Evolutionary conservation across 2,888 invertebrate genomes (phyloP), one percentile per base, ranked within the genome.

Genomic region (Orthonychiurus folsomi): DNA sequence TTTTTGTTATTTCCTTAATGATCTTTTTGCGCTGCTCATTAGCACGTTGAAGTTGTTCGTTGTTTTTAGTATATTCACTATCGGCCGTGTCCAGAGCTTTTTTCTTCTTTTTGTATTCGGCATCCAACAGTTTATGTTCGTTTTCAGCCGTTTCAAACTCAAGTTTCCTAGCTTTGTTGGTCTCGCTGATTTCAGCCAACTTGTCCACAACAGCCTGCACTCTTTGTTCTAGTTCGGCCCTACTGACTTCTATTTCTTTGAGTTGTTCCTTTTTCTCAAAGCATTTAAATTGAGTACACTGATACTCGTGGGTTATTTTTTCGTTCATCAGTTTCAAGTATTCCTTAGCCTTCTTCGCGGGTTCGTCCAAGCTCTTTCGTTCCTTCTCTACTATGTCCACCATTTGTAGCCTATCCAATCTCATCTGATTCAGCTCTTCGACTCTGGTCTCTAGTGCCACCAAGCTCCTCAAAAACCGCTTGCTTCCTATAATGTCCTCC

Each of bases 401-500:
- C 65, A 93, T 82, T 76, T 92, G 91, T 60, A 92, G 78, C 79
- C 90, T 92, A 75, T 90, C 90, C 20, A 85, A 83, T 21, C 89
- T 81, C 73, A 84, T 81, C 63, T 88, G 88, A 2, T 85, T 84
- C 59, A 89, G 78, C 37, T 83, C 80, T 72, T 91, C 90, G 0
- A 93, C 85, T 72, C 85, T 84, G 12, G 83, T 80, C 21, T 83
- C 80, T 18, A 97, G 81, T 73, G 86, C 83, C 61, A 84, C 83
- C 65, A 66, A 60, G 59, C 69, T 72, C 76, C 84, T 85, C 79
- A 88, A 89, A 73, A 86, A 91, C 69, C 89, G 81, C 0, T 84
- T 82, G 0, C 91, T 93, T 0, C 99, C 99, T 73, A 99, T 90
- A 63, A 99, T 96, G 76, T 99, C 97, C 78, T 99, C 99, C 58